Conservation (phyloP, 2,113 vertebrate genomes). For the Hemichromis elongatus region DNA sequence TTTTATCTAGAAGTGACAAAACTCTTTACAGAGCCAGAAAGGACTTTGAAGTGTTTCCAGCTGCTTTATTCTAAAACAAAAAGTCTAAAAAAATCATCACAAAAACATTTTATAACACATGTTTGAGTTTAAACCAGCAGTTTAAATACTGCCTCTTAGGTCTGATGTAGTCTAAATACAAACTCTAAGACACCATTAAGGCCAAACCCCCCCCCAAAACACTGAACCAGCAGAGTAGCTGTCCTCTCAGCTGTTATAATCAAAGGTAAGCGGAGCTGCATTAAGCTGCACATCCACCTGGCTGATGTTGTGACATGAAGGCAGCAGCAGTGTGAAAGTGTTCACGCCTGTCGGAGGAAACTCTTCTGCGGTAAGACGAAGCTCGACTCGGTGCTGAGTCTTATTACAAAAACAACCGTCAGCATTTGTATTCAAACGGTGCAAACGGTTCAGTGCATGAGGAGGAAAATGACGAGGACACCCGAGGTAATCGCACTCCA, state of each 20-base stretch:
- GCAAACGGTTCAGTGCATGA: not conserved
- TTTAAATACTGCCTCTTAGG: not conserved
- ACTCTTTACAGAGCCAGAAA: not conserved
- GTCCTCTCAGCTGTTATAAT: not conserved
- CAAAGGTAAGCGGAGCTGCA: not conserved
- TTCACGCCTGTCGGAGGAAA: not conserved
- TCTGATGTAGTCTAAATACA: not conserved
- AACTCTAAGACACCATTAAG: fast-evolving
- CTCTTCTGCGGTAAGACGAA: not conserved
- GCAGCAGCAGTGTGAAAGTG: not conserved
- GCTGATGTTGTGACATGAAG: not conserved
- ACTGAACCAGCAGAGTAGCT: not conserved
- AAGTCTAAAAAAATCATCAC: not conserved
- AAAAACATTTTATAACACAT: not conserved
- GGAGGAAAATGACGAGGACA: not conserved
- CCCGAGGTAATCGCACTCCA: not conserved
- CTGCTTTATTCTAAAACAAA: not conserved
- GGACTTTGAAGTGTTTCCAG: not conserved
- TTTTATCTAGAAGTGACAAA: not conserved
- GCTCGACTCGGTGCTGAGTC: not conserved
- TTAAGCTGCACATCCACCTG: not conserved
- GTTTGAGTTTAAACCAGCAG: not conserved
- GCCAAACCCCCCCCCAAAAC: not conserved
- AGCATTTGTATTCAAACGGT: not conserved
- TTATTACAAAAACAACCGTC: not conserved